These are phyloP conservation scores for Drosophila eohydei DNA, from an alignment of 2,888 invertebrate genomes.

Conservation along the genomic window DNA sequence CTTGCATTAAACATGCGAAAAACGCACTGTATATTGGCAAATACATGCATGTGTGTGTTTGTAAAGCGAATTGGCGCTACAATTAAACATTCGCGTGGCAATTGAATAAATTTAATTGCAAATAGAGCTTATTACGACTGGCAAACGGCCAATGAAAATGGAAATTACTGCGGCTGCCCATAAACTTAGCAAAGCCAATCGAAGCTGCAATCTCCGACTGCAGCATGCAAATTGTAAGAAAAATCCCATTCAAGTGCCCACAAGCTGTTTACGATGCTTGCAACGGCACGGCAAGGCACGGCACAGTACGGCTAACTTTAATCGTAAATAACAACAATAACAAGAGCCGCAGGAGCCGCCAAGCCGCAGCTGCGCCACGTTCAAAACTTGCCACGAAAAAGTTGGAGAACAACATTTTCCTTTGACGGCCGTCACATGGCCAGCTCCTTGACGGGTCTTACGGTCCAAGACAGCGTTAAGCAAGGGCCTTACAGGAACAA, in stretches of 20 bases:
- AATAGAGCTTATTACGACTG: conserved; percentile 56
- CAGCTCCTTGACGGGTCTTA: conserved; percentile 4
- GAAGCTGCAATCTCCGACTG: conserved; percentile 30
- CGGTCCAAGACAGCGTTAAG: not conserved
- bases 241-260: conserved; percentile 45
- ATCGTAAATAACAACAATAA: conserved; percentile 77
- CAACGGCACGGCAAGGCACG: conserved; percentile 7
- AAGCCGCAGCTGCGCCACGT: conserved; percentile 52
- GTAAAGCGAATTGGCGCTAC: conserved; percentile 58
- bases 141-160: conserved; percentile 35
- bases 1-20: conserved; percentile 77
- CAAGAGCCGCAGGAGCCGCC: conserved; percentile 62
- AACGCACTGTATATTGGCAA: conserved; percentile 22
- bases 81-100: conserved; percentile 69
- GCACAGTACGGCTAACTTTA: conserved; percentile 54
- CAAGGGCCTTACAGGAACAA: not conserved
- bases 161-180: conserved; percentile 40
- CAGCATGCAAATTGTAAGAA: conserved; percentile 56
- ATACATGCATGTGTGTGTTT: conserved; percentile 10
- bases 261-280: conserved; percentile 67
- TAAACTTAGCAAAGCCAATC: conserved; percentile 53
- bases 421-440: conserved; percentile 64
- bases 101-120: conserved; percentile 78
- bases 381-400: conserved; percentile 52
- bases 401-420: conserved; percentile 69